Evolutionary conservation across 2,888 invertebrate genomes (phyloP), one percentile per base, ranked within the genome.

Genomic region (Aradus depressus): DNA sequence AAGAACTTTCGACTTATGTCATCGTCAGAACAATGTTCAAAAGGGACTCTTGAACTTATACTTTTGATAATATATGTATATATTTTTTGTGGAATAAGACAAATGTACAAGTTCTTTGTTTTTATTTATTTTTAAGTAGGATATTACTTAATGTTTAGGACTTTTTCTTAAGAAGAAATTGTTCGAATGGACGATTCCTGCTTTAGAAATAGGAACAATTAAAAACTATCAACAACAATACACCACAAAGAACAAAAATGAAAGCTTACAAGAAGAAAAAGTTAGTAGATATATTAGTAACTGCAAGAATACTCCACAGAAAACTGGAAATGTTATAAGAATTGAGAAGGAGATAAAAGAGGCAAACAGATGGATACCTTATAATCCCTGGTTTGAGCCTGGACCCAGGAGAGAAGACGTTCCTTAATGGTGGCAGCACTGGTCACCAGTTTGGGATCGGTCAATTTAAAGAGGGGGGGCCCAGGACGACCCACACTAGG

Each of bases 391-490:
- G 93, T 93, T 81, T 93, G 92, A 76, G 86, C 84, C 74, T 89
- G 87, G 77, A 90, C 90, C 96, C 96, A 96, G 72, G 85, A 82
- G 74, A 96, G 81, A 70, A 96, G 79, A 72, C 91, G 82, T 70
- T 95, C 92, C 81, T 95, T 96, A 73, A 93, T 89, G 74, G 89
- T 86, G 73, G 82, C 84, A 67, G 92, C 92, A 75, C 87, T 90
- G 72, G 84, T 81, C 71, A 81, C 82, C 75, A 92, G 79, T 72
- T 82, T 81, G 67, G 87, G 84, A 75, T 88, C 88, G 71, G 86
- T 87, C 79, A 89, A 88, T 80, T 82, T 85, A 80, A 89, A 88
- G 72, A 81, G 77, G 69, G 84, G 83, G 57, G 68, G 66, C n/a
- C n/a, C n/a, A 70, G 77, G 50, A 31, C 53, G 44, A 48, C 53